Conservation (phyloP, 1,140 invertebrate species). For the Drosophila nigrodunni region DNA sequence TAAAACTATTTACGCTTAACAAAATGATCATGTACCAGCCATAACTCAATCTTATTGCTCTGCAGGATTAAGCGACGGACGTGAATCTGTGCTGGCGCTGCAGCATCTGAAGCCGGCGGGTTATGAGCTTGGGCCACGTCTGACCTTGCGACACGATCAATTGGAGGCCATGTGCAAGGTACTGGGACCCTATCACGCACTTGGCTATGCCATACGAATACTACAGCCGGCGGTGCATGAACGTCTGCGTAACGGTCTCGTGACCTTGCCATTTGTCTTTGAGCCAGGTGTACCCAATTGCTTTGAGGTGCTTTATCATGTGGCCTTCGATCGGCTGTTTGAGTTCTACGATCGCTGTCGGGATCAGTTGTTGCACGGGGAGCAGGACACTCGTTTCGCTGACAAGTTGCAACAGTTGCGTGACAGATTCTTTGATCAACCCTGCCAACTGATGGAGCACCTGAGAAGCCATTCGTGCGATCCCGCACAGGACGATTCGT, state of each 20-base stretch:
- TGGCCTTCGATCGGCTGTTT: conserved; percentile 73
- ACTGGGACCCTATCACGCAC: conserved; percentile 71
- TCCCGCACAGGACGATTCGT: conserved; percentile 45
- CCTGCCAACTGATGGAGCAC: conserved; percentile 59
- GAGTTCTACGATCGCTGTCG: conserved; percentile 61
- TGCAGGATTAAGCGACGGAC: conserved; percentile 43
- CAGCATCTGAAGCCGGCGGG: conserved; percentile 70
- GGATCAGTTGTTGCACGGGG: conserved; percentile 4
- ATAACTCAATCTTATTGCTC: background rate
- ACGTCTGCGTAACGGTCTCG: conserved; percentile 46
- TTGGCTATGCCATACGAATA: conserved; percentile 69
- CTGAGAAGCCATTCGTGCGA: conserved; percentile 48
- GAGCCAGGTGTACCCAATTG: conserved; percentile 14
- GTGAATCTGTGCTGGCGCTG: conserved; percentile 72
- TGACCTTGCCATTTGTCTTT: conserved; percentile 59
- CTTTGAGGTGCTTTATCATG: conserved; percentile 61
- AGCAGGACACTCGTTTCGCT: conserved; percentile 17
- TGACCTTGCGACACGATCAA: conserved; percentile 65
- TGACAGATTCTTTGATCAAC: conserved; percentile 53
- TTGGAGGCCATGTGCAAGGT: conserved; percentile 63
- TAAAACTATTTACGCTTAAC: no score
- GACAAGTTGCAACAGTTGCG: conserved; percentile 57
- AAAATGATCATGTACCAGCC: no score
- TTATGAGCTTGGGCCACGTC: conserved; percentile 64
- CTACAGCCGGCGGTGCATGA: conserved; percentile 58